Evolutionary conservation across 92 coral and sea anemone genomes (phyloP).

Genomic region (Pocillopora grandis): DNA sequence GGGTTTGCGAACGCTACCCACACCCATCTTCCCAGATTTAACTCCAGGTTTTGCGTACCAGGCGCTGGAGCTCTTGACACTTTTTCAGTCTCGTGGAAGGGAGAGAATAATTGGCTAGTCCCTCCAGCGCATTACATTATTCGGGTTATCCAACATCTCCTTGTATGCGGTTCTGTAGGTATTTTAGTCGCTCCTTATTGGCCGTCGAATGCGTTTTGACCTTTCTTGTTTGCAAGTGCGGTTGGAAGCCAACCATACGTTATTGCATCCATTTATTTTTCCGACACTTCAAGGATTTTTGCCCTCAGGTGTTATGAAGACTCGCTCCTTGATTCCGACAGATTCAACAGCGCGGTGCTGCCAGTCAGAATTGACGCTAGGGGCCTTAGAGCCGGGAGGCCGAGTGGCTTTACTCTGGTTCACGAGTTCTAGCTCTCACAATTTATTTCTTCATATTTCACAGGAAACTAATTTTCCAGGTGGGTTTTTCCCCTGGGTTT

Average conservation of each 20-base stretch:
- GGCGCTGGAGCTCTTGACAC: constrained; percentile 46
- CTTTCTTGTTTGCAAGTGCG: constrained; percentile 19
- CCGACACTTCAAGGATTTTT: constrained; percentile 25
- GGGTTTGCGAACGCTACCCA: constrained; percentile 4
- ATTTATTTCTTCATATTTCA: too few species aligned
- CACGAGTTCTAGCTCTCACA: too few species aligned
- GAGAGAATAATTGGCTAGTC: constrained; percentile 50
- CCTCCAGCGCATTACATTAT: constrained; percentile 32
- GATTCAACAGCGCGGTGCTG: constrained; percentile 24
- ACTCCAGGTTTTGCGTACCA: background rate
- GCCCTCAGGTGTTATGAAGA: constrained; percentile 22
- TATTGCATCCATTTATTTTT: constrained; percentile 6
- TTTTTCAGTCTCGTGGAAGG: constrained; percentile 35
- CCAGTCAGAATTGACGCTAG: constrained; percentile 17
- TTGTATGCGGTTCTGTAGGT: constrained; percentile 30
- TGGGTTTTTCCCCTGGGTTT: too few species aligned
- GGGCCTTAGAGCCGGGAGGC: too few species aligned
- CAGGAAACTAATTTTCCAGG: too few species aligned
- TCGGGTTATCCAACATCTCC: constrained; percentile 23
- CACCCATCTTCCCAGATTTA: background rate
- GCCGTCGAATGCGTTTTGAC: constrained; percentile 53
- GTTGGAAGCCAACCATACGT: constrained; percentile 31
- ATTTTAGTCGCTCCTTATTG: constrained; percentile 44
- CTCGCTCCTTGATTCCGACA: background rate
- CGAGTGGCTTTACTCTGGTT: too few species aligned